Evolutionary conservation across 2,888 invertebrate species (phyloP).

Genomic region (Leistus spinibarbis): DNA sequence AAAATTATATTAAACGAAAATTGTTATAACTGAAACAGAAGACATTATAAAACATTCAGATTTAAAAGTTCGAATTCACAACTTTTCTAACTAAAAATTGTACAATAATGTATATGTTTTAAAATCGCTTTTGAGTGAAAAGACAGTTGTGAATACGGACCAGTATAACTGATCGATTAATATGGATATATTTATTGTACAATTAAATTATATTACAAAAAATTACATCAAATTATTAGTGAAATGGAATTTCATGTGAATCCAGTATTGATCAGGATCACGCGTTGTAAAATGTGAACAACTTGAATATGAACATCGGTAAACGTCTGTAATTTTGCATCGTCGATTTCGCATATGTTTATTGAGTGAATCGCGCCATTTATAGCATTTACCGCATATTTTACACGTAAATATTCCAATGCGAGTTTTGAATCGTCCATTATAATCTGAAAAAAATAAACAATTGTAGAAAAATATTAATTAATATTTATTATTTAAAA

Average conservation of each 20-base stretch:
- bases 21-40: no score
- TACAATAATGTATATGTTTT: no score
- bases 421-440: conserved; percentile 6
- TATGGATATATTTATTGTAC: neutral
- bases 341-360: conserved; percentile 37
- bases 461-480: no score
- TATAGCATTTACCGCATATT: conserved; percentile 41
- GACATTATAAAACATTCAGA: no score
- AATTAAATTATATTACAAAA: neutral
- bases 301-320: neutral
- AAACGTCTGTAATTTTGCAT: conserved; percentile 1
- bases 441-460: conserved; percentile 15
- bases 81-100: no score
- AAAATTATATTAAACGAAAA: no score
- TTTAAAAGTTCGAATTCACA: no score
- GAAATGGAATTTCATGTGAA: neutral
- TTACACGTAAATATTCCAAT: conserved; percentile 20
- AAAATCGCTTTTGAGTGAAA: no score
- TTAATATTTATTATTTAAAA: no score
- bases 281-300: neutral
- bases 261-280: neutral
- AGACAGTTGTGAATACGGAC: no score
- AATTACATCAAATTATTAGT: neutral
- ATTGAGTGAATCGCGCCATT: conserved; percentile 41
- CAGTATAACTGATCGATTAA: no score